phyloP scores from a whole-genome alignment of 2,888 invertebrate genomes.

The Ophraella communa region DNA sequence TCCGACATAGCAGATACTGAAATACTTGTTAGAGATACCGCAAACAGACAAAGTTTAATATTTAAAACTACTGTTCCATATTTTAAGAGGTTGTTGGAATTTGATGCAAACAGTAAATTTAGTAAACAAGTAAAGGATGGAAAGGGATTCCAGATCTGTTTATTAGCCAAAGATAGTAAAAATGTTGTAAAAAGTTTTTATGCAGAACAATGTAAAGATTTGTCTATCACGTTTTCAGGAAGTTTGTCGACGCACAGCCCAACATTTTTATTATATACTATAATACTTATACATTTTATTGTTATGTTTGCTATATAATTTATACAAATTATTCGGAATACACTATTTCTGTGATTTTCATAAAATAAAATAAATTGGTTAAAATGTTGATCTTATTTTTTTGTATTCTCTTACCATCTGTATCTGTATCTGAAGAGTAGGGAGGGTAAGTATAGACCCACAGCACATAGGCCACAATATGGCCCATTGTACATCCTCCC shows the following conservation, averaged over 20 bases:
- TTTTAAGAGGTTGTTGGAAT: constrained; percentile 67
- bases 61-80: constrained; percentile 71
- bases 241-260: neutral
- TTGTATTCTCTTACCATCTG: no score
- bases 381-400: no score
- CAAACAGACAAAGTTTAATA: constrained; percentile 62
- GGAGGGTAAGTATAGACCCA: no score
- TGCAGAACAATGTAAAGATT: constrained; percentile 70
- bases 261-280: constrained; percentile 9
- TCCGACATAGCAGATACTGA: constrained; percentile 82
- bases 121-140: constrained; percentile 43
- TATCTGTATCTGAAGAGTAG: no score
- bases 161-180: constrained; percentile 74
- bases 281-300: constrained; percentile 16
- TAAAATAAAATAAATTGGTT: no score
- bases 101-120: constrained; percentile 55
- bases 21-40: constrained; percentile 69
- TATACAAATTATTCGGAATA: neutral
- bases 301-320: constrained; percentile 16
- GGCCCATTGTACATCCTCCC: no score
- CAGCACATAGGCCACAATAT: no score
- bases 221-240: constrained; percentile 34
- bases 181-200: constrained; percentile 72
- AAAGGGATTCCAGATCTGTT: constrained; percentile 69
- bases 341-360: neutral